phyloP scores from a whole-genome alignment of 1,140 invertebrate genomes.

The Liolophura sinensis region DNA sequence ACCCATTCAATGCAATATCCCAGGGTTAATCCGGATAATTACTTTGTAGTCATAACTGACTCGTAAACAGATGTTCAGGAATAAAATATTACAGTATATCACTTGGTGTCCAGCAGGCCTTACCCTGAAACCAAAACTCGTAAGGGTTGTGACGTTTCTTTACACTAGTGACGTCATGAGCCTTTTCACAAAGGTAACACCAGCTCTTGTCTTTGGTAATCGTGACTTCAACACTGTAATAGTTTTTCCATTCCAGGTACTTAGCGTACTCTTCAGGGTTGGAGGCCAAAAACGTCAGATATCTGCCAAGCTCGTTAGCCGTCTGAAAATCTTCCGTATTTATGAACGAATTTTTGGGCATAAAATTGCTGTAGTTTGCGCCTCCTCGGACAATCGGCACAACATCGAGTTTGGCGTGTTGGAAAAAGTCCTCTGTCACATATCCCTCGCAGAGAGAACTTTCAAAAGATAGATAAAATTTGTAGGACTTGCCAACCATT shows the following conservation, averaged over 20 bases:
- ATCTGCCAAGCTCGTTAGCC: conserved; percentile 61
- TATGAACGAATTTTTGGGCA: conserved; percentile 71
- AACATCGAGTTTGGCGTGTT: conserved; percentile 28
- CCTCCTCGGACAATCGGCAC: conserved; percentile 63
- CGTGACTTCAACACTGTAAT: conserved; percentile 10
- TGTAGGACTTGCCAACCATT: conserved; percentile 21
- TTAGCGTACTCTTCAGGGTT: conserved; percentile 37
- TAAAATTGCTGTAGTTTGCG: conserved; percentile 63
- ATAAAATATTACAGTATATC: too few species aligned
- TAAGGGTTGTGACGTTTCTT: too few species aligned
- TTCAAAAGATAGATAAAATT: conserved; percentile 44
- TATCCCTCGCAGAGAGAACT: conserved; percentile 42
- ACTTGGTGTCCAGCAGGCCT: too few species aligned
- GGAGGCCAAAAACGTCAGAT: conserved; percentile 60
- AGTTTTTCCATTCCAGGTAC: conserved; percentile 49
- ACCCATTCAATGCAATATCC: too few species aligned
- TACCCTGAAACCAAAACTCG: too few species aligned
- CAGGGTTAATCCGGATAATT: too few species aligned
- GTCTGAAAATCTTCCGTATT: conserved; percentile 64
- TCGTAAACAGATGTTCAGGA: too few species aligned
- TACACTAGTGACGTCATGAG: too few species aligned
- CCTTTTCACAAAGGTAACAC: too few species aligned
- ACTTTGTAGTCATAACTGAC: too few species aligned
- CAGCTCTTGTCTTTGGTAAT: too few species aligned
- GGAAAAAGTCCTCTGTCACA: conserved; percentile 44